A percentile compares a stretch with the other conserved stretches of the same genome.
phyloP scores from a whole-genome alignment of 2,113 vertebrate species.

The Callaeas wilsoni region DNA sequence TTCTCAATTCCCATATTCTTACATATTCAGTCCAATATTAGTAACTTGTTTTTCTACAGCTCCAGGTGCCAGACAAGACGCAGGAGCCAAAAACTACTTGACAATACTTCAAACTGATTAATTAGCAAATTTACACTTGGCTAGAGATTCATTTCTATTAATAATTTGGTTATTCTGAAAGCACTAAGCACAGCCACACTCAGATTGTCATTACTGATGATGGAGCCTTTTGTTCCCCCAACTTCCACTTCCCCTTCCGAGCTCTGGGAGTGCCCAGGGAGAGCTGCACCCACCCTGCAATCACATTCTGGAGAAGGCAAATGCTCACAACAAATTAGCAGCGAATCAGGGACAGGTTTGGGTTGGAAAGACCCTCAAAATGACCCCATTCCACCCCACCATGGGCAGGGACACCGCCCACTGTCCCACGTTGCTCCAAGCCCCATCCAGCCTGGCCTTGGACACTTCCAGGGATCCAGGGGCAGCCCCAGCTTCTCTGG shows the following conservation, averaged over 20 bases:
- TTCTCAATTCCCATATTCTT: background rate
- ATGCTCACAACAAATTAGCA: background rate
- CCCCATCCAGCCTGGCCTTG: background rate
- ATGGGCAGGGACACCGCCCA: background rate
- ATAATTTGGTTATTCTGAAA: background rate
- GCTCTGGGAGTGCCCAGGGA: no score
- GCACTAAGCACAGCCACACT: background rate
- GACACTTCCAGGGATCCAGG: background rate
- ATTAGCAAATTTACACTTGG: background rate
- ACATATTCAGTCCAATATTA: background rate
- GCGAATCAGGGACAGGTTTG: background rate
- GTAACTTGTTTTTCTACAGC: background rate
- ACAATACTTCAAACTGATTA: background rate
- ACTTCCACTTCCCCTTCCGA: fast-evolving
- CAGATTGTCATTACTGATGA: fast-evolving
- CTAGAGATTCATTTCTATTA: background rate
- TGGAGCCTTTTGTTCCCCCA: no score
- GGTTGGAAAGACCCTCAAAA: background rate
- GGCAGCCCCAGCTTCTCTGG: background rate
- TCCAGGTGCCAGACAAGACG: background rate
- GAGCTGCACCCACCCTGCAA: background rate
- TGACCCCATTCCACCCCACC: background rate
- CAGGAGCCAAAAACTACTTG: background rate
- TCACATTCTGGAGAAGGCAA: background rate
- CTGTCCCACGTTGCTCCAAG: background rate